Evolutionary conservation across 2,797 vertebrate species (phyloP), one percentile per base, ranked within the genome.

Genomic region (Rhynchotus rufescens): DNA sequence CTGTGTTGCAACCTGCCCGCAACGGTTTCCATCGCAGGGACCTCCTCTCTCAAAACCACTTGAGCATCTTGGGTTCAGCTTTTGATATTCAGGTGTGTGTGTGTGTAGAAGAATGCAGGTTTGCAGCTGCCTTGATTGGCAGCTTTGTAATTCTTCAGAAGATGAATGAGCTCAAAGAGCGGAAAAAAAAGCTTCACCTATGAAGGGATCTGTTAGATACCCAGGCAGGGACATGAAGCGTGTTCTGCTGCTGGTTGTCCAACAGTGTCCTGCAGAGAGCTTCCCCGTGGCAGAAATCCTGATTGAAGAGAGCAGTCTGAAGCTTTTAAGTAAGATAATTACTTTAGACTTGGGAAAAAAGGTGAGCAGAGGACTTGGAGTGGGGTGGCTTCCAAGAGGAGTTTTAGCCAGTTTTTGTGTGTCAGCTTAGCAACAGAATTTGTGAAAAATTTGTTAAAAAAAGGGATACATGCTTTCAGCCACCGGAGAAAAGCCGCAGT

Each of bases 331-430:
- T 60, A 25, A 32, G 10, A 10, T 52, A n/a, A 21, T 71, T 32
- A 10, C 28, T 92, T 71, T 74, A 81, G 68, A 5, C 52, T 59
- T 80, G 61, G 61, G 78, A 65, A 71, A 34, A 73, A 12, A 57
- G 67, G 75, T 91, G 71, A 96, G 52, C 85, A 88, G 83, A 54
- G 61, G 78, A 88, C 83, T 89, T 15, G 64, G 54, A 74, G 40
- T 20, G 32, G 26, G 36, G 78, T 40, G 59, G 66, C 80, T 95
- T 92, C 89, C 90, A 78, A 60, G 56, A 38, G 66, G 86, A 36
- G 40, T 56, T 88, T 44, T 84, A 52, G 91, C 65, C 34, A 59
- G 30, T 23, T 49, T 49, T 17, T 15, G 51, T 52, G 60, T 87
- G 67, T 54, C 74, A 88, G 36, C 80, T 34, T 56, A 40, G 15